Percentiles rank a stretch among this genome's conserved stretches.
These are phyloP conservation scores for Oreocharis arfaki DNA, from an alignment of 2,113 vertebrate genomes.

Conservation along the genomic window DNA sequence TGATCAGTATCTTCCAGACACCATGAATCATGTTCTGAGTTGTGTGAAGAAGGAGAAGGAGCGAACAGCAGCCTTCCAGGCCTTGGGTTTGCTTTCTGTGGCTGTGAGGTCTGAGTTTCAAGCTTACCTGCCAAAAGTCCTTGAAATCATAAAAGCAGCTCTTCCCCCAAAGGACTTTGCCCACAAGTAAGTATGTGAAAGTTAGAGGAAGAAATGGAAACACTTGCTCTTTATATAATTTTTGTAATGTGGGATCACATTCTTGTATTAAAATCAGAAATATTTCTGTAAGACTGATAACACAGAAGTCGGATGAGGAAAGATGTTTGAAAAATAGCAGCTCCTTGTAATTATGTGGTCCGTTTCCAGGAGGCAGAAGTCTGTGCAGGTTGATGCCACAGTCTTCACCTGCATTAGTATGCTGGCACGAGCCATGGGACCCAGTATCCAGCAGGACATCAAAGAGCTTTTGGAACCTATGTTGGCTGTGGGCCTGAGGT, in stretches of 20 bases:
- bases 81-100: slow-evolving; percentile 92
- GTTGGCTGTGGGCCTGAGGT: slow-evolving; percentile 97
- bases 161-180: slow-evolving; percentile 96
- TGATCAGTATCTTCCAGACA: slow-evolving; percentile 95
- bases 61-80: slow-evolving; percentile 92
- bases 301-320: background rate
- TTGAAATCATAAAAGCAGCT: slow-evolving; percentile 96
- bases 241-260: background rate
- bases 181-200: slow-evolving; percentile 85
- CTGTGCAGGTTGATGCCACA: slow-evolving; percentile 95
- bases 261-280: background rate
- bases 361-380: slow-evolving; percentile 88
- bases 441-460: slow-evolving; percentile 94
- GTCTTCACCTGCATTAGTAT: slow-evolving; percentile 98
- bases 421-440: slow-evolving; percentile 95
- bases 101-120: slow-evolving; percentile 92
- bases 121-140: slow-evolving; percentile 88
- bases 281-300: background rate
- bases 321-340: background rate
- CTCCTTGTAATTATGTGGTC: background rate
- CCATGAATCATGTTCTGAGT: slow-evolving; percentile 93
- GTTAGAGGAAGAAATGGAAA: background rate
- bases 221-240: background rate
- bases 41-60: slow-evolving; percentile 97
- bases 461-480: slow-evolving; percentile 98